These are phyloP conservation scores for Galago senegalensis DNA, from an alignment of 2,797 vertebrate genomes.

Conservation along the genomic window DNA sequence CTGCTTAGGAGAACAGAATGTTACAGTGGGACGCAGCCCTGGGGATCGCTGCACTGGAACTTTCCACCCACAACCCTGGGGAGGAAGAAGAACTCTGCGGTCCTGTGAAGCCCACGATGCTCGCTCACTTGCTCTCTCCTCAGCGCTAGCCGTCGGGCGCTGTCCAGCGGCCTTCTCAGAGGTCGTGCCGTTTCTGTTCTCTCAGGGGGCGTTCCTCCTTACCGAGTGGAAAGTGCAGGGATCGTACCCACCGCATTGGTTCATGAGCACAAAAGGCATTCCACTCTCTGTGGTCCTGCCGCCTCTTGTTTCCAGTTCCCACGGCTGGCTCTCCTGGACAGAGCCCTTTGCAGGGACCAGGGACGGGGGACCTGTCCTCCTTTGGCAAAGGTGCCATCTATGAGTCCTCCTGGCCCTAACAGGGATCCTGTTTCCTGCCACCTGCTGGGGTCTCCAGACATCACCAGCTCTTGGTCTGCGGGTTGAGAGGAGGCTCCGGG, in stretches of 20 bases:
- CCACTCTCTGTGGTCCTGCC: neutral
- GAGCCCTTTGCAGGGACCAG: neutral
- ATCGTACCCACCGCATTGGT: neutral
- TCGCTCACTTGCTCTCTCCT: slow-evolving; percentile 31
- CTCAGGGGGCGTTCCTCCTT: neutral
- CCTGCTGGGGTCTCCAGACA: neutral
- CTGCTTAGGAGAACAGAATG: slow-evolving; percentile 80
- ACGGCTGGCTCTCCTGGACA: neutral
- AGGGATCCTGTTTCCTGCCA: too few relatives aligned
- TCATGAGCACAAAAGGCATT: slow-evolving; percentile 22
- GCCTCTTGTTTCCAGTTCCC: neutral
- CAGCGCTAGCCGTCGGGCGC: slow-evolving; percentile 1
- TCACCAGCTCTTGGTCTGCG: neutral
- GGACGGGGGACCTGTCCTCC: too few relatives aligned
- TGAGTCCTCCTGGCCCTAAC: neutral
- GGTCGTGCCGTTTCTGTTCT: neutral
- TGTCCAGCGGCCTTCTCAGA: neutral
- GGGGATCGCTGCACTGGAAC: slow-evolving; percentile 81
- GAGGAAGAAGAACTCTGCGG: slow-evolving; percentile 74
- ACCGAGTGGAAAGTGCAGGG: slow-evolving; percentile 38
- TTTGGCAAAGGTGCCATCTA: neutral
- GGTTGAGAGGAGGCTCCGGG: neutral
- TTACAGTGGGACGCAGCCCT: slow-evolving; percentile 75
- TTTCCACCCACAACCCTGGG: slow-evolving; percentile 80
- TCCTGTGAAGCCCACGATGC: slow-evolving; percentile 33